phyloP scores from a whole-genome alignment of 2,888 invertebrate genomes.

The Yponomeuta plumbellus region DNA sequence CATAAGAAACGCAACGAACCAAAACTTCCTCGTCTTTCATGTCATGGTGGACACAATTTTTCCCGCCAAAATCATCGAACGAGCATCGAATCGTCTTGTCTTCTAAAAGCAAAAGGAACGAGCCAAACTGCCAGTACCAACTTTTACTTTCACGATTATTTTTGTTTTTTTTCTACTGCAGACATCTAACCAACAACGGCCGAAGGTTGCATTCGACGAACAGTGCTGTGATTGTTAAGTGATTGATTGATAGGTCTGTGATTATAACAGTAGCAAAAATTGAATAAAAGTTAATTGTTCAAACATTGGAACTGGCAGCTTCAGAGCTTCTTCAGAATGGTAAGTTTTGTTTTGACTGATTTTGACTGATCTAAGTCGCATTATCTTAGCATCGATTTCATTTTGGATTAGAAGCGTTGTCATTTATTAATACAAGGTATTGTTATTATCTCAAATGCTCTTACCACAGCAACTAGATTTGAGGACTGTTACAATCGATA shows the following conservation, averaged over 20 bases:
- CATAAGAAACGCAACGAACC: neutral
- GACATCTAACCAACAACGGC: conserved; percentile 13
- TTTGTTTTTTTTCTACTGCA: conserved; percentile 17
- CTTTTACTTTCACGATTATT: conserved; percentile 9
- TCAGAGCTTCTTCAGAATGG: neutral
- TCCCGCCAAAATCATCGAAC: neutral
- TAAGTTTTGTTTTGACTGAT: neutral
- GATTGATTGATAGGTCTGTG: conserved; percentile 6
- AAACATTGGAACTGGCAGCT: neutral
- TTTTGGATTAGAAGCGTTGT: neutral
- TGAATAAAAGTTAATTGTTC: neutral
- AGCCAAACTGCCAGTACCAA: neutral
- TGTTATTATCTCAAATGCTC: too few species aligned
- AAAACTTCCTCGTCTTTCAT: neutral
- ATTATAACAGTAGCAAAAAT: neutral
- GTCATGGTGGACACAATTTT: neutral
- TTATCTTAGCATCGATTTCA: too few species aligned
- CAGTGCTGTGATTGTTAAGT: conserved; percentile 16
- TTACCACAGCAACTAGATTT: too few species aligned
- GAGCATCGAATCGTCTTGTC: neutral
- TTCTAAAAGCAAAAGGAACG: neutral
- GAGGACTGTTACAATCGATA: too few species aligned
- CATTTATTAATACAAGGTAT: too few species aligned
- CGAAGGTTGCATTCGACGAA: conserved; percentile 8
- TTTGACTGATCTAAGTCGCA: neutral